A percentile compares a stretch with the other conserved stretches of the same genome.
Conservation (phyloP, 1,140 invertebrate genomes). For the Diuraphis noxia region DNA sequence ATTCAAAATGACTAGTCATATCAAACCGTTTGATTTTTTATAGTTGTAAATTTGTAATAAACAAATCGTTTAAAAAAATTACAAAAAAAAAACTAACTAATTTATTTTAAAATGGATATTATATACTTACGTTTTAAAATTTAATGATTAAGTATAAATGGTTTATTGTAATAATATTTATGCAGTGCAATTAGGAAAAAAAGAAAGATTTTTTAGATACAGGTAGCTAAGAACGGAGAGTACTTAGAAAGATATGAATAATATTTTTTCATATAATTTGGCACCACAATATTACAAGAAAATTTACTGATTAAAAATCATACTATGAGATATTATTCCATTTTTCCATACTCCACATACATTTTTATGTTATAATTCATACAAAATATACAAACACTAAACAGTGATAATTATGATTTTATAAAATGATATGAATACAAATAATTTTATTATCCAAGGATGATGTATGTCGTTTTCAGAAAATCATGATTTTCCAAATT, state of each 20-base stretch:
- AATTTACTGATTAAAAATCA: background rate
- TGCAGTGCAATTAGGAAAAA: background rate
- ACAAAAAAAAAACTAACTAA: no score
- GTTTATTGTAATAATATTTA: background rate
- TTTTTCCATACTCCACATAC: background rate
- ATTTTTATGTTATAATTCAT: background rate
- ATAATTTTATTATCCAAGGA: background rate
- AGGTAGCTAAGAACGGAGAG: accelerated
- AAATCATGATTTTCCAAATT: no score
- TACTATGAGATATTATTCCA: background rate
- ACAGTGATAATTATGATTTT: no score
- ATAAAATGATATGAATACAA: background rate
- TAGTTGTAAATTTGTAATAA: background rate
- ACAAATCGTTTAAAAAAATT: background rate
- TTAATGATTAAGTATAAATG: no score
- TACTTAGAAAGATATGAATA: background rate
- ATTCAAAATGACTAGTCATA: no score
- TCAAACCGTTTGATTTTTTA: background rate
- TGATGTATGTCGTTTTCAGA: background rate
- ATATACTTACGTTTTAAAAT: no score
- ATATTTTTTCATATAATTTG: background rate
- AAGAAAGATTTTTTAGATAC: accelerated
- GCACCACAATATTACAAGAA: background rate
- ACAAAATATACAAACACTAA: background rate
- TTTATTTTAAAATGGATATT: no score